These are phyloP conservation scores for Scylla paramamosain DNA, from an alignment of 1,140 invertebrate species.

Conservation along the genomic window DNA sequence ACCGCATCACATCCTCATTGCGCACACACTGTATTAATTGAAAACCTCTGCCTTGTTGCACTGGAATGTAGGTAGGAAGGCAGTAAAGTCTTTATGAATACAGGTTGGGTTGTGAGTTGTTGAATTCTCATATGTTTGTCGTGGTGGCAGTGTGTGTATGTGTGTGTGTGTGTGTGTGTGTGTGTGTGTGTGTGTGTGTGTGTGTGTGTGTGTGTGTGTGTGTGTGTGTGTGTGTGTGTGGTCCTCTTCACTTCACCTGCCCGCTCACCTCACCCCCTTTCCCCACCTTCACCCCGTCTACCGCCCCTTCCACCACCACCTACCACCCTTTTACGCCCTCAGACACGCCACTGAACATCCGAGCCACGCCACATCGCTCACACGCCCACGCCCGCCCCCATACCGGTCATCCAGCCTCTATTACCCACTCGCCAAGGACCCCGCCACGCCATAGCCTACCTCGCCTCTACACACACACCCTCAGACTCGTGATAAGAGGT, in stretches of 20 bases:
- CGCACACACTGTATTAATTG: too few relatives aligned
- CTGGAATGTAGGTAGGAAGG: background rate
- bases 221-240: background rate
- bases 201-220: conserved; percentile 15
- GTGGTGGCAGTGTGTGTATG: background rate
- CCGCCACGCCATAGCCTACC: background rate
- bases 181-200: background rate
- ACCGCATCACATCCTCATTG: too few relatives aligned
- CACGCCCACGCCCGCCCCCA: background rate
- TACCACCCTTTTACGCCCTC: background rate
- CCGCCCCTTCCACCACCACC: background rate
- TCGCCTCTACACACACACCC: background rate
- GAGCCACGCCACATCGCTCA: background rate
- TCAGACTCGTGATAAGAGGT: background rate
- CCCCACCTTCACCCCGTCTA: background rate
- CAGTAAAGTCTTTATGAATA: background rate
- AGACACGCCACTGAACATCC: background rate
- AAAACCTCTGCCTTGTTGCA: background rate
- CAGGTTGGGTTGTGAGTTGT: background rate
- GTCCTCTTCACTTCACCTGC: conserved; percentile 29
- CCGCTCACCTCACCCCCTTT: background rate
- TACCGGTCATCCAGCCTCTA: background rate
- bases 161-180: conserved; percentile 3
- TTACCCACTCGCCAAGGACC: background rate
- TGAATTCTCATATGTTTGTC: conserved; percentile 1